Conservation (phyloP, 2,797 vertebrate species). For the Silurus aristotelis region DNA sequence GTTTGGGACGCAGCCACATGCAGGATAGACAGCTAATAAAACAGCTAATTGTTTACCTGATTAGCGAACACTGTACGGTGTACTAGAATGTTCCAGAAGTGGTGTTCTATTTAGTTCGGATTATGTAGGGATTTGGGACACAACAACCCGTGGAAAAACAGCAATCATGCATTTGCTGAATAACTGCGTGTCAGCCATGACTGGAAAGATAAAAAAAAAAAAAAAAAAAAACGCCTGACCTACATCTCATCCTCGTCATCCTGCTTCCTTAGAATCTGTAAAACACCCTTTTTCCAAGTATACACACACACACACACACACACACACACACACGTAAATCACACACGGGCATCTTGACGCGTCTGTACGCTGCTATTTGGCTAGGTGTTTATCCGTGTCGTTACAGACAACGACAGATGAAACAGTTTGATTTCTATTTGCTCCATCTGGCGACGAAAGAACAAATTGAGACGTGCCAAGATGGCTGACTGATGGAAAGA, state of each 20-base stretch:
- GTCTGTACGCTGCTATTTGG: not conserved
- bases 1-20: not conserved
- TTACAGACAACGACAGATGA: slow-evolving; percentile 59
- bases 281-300: slow-evolving; percentile 17
- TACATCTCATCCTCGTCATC: slow-evolving; percentile 29
- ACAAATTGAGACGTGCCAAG: slow-evolving; percentile 59
- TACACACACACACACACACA: slow-evolving; percentile 38
- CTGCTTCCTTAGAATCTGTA: slow-evolving; percentile 8
- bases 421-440: slow-evolving; percentile 53
- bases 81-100: too few species aligned
- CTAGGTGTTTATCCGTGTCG: not conserved
- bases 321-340: slow-evolving; percentile 35
- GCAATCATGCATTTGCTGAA: not conserved
- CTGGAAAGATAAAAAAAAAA: too few species aligned
- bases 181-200: slow-evolving; percentile 6
- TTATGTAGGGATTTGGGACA: not conserved
- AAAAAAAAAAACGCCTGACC: not conserved
- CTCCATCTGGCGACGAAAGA: slow-evolving; percentile 70
- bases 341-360: slow-evolving; percentile 22
- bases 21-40: too few species aligned
- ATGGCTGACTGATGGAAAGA: slow-evolving; percentile 18
- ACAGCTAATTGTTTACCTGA: too few species aligned
- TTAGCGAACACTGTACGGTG: not conserved
- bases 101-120: not conserved
- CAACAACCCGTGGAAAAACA: not conserved